These are phyloP conservation scores for Drosophila setosimentum DNA, from an alignment of 2,888 invertebrate genomes.

Conservation along the genomic window DNA sequence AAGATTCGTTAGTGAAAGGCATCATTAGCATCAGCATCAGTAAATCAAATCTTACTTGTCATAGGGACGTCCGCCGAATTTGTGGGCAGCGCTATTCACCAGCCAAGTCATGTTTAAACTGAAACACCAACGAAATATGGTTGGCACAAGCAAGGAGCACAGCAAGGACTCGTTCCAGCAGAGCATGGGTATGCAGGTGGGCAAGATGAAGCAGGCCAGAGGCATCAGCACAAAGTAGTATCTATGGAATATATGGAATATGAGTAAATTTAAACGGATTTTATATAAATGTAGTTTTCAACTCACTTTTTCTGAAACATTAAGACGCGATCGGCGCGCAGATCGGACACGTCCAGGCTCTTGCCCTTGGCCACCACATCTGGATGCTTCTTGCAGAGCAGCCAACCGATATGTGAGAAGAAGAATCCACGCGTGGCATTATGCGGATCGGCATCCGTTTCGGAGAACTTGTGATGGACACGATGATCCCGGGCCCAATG, in stretches of 20 bases:
- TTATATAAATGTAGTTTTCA: not conserved
- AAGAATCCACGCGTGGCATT: slow-evolving; percentile 97
- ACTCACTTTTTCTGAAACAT: slow-evolving; percentile 93
- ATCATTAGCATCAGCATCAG: not conserved
- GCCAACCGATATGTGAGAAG: slow-evolving; percentile 98
- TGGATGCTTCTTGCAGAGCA: slow-evolving; percentile 95
- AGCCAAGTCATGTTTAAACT: slow-evolving; percentile 95
- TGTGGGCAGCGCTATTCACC: slow-evolving; percentile 95
- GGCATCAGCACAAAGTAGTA: slow-evolving; percentile 89
- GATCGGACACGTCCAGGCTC: slow-evolving; percentile 93
- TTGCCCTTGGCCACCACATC: slow-evolving; percentile 94
- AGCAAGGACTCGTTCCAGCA: slow-evolving; percentile 90
- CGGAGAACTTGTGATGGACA: slow-evolving; percentile 96
- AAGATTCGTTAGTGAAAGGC: not conserved
- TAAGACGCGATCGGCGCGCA: slow-evolving; percentile 92
- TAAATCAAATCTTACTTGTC: slow-evolving; percentile 86
- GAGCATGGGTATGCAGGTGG: slow-evolving; percentile 90
- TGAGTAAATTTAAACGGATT: not conserved
- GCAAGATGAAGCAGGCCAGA: slow-evolving; percentile 90
- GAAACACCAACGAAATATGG: slow-evolving; percentile 91
- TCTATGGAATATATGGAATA: slow-evolving; percentile 82
- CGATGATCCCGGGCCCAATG: slow-evolving; percentile 93
- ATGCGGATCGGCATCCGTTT: slow-evolving; percentile 97
- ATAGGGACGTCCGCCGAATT: slow-evolving; percentile 91
- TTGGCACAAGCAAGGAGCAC: slow-evolving; percentile 89